Percentiles rank a stretch among this genome's conserved stretches.
These are phyloP conservation scores for Picus viridis DNA, from an alignment of 2,797 vertebrate species.

Conservation along the genomic window DNA sequence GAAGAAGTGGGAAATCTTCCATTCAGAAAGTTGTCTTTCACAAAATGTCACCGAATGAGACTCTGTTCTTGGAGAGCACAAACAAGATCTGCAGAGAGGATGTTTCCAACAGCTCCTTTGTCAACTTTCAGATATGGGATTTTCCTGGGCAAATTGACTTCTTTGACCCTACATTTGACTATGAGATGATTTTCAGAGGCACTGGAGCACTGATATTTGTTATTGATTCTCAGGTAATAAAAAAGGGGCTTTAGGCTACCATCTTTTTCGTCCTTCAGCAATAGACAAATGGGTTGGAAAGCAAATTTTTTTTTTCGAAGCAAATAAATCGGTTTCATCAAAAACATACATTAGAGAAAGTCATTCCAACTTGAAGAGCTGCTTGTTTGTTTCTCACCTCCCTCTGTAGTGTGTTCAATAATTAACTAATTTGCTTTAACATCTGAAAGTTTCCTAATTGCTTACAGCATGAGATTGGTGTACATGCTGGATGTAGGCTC, in stretches of 20 bases:
- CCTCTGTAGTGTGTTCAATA: background rate
- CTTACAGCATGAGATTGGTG: background rate
- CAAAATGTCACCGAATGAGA: constrained; percentile 93
- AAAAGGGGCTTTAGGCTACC: background rate
- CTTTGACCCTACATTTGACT: constrained; percentile 91
- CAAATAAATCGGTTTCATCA: background rate
- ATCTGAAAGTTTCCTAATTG: background rate
- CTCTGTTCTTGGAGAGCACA: constrained; percentile 90
- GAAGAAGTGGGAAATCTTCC: constrained; percentile 93
- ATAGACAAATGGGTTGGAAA: background rate
- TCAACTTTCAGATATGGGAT: constrained; percentile 94
- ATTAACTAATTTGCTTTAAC: background rate
- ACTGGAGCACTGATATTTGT: constrained; percentile 92
- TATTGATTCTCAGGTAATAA: constrained; percentile 90
- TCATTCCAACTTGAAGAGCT: background rate
- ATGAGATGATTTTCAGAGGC: constrained; percentile 93
- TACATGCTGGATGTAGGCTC: background rate
- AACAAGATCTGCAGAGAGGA: constrained; percentile 93
- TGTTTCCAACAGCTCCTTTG: constrained; percentile 91
- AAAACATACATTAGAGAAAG: background rate
- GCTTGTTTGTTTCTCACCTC: constrained; percentile 5
- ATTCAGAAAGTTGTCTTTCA: constrained; percentile 97
- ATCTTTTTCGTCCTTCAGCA: background rate
- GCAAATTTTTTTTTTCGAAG: background rate
- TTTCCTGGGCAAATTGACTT: constrained; percentile 93